These are phyloP conservation scores for Cryptoprocta ferox DNA, from an alignment of 2,797 vertebrate species.

Conservation along the genomic window DNA sequence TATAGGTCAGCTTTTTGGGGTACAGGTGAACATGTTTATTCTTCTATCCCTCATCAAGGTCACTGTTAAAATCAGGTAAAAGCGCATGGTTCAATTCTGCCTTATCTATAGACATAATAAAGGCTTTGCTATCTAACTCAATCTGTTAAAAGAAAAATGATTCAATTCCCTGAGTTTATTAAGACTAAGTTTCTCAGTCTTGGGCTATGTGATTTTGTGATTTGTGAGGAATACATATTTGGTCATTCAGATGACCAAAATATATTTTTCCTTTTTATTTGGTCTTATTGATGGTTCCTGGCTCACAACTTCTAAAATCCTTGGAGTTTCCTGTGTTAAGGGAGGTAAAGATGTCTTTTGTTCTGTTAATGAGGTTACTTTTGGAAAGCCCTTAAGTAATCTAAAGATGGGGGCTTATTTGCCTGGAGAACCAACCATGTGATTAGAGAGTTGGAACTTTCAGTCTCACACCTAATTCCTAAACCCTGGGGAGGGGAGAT, in stretches of 20 bases:
- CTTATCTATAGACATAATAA: background rate
- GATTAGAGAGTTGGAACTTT: background rate
- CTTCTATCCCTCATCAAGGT: background rate
- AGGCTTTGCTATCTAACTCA: background rate
- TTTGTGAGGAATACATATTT: background rate
- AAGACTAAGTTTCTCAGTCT: background rate
- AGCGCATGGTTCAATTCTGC: background rate
- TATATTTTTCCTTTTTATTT: background rate
- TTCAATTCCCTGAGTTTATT: background rate
- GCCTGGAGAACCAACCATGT: background rate
- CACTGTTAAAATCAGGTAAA: slow-evolving; percentile 1
- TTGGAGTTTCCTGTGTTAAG: background rate
- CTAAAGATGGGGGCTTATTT: background rate
- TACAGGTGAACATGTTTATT: background rate
- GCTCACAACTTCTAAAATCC: background rate
- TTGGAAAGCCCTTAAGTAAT: background rate
- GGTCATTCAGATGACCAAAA: background rate
- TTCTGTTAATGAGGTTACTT: background rate
- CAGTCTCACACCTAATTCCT: background rate
- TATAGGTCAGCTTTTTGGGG: background rate
- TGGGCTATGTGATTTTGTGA: background rate
- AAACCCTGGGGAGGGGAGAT: background rate
- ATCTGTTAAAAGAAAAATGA: background rate
- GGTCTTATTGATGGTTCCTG: background rate
- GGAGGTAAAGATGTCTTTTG: background rate